Evolutionary conservation across 2,113 vertebrate genomes (phyloP), one percentile per base, ranked within the genome.

Genomic region (Pimephales promelas): DNA sequence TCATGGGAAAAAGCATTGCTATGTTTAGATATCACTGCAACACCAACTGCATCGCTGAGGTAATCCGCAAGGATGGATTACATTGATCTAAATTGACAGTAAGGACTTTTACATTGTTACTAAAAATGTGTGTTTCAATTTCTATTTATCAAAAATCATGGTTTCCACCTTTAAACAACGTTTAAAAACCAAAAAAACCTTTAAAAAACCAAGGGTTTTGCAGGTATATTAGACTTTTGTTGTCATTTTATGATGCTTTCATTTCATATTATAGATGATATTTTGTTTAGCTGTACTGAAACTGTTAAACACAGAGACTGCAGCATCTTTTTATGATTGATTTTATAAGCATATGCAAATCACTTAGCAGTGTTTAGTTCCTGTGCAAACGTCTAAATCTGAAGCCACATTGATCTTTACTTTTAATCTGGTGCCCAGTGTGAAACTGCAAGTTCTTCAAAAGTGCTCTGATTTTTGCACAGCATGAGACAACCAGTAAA

Each of bases 341-440:
- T 52, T 80, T 66, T 80, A 68, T 1, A 66, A 68, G 10, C 31
- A 22, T 62, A 52, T 80, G 62, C 61, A 54, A 52, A 54, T 80
- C 43, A 80, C 13, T 24, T 64, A 26, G 9, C 31, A 77, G 49
- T 13, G 18, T 36, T 54, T 40, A 24, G 52, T 43, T 61, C 56
- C 10, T 54, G 49, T 3, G 5, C 45, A 47, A 64, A 49, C 9
- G 13, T 80, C 43, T 68, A 34, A 68, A 47, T 34, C 77, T 40
- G 36, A 47, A 22, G 78, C 45, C 0, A 18, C 78, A 52, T 80
- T 80, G 78, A 80, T 80, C 78, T 80, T 80, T 49, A 36, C 61
- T 80, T 80, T 80, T 80, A 80, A 80, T 80, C 61, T 68, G 78
- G 61, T 13, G 61, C 45, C 78, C 45, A 47, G 61, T 62, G 9